Base-by-base conservation (phyloP, 1,140 invertebrate species). In the Carposina sasakii region DNA sequence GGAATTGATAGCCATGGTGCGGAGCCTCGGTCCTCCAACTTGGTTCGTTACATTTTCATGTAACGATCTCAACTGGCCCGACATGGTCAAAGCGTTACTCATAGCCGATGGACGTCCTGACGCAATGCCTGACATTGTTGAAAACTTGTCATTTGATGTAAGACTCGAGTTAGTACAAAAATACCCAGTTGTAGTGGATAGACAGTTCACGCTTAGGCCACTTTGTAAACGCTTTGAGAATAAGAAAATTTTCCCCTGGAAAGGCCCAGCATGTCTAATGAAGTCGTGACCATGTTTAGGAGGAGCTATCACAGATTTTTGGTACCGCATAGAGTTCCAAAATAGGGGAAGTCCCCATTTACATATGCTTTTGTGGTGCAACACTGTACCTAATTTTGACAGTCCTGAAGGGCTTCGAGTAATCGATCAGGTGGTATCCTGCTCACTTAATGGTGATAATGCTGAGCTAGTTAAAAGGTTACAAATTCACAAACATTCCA, bases 191-290 rank as follows among this genome's bases (percentile, higher is more conserved):
- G 48, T 69, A 54, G 36, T 78, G 39, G 67, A 60, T 48, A 52
- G 70, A 52, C 75, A 76, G 39, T 77, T 79, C 43, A 71, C 67
- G 59, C 22, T 70, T n/a, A n/a, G n/a, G n/a, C n/a, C n/a, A n/a
- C n/a, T n/a, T n/a, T n/a, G n/a, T n/a, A n/a, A n/a, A n/a, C n/a
- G n/a, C n/a, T n/a, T n/a, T n/a, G n/a, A n/a, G n/a, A n/a, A n/a
- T n/a, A n/a, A n/a, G n/a, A n/a, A n/a, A n/a, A n/a, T n/a, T n/a
- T n/a, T n/a, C n/a, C n/a, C n/a, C n/a, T n/a, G n/a, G n/a, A n/a
- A n/a, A n/a, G n/a, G n/a, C n/a, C n/a, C n/a, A n/a, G n/a, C n/a
- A n/a, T n/a, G n/a, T n/a, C n/a, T n/a, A n/a, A n/a, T n/a, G n/a
- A n/a, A n/a, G n/a, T 23, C 45, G 74, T 55, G 60, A 76, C 2